phyloP scores from a whole-genome alignment of 1,140 invertebrate genomes.

The Ylistrum balloti region DNA sequence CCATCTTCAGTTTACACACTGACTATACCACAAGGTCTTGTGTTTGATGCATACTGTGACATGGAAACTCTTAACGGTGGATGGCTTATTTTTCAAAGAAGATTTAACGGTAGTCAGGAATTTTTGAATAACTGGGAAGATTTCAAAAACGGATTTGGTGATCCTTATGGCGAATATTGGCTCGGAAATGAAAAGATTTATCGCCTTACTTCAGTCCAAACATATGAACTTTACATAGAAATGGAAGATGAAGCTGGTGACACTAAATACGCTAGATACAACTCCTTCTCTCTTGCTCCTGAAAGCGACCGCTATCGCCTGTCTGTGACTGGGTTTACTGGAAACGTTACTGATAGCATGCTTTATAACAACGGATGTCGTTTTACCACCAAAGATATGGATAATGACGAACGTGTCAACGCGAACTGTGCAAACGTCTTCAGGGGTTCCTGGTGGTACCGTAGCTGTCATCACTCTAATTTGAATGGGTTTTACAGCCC shows the following conservation, averaged over 20 bases:
- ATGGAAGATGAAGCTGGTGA: background rate
- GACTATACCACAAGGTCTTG: no score
- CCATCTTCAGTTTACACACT: no score
- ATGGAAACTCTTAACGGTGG: constrained; percentile 41
- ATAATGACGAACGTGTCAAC: background rate
- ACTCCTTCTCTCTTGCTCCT: background rate
- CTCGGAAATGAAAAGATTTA: constrained; percentile 66
- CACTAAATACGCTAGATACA: background rate
- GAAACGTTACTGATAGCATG: background rate
- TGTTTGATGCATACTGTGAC: background rate
- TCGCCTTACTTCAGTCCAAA: background rate
- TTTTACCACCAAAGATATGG: background rate
- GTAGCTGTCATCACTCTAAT: background rate
- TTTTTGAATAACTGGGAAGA: constrained; percentile 96
- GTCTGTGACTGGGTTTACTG: background rate
- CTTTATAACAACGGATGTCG: background rate
- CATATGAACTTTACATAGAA: background rate
- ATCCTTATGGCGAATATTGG: constrained; percentile 86
- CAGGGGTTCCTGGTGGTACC: background rate
- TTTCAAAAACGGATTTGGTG: constrained; percentile 96
- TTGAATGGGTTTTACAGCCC: background rate
- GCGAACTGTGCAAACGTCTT: background rate
- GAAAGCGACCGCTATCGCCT: background rate
- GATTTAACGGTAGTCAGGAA: constrained; percentile 89
- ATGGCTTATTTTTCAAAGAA: constrained; percentile 86